Percentiles rank a stretch among this genome's conserved stretches.
Conservation (phyloP, 92 coral and sea anemone genomes). For the Muricea muricata region DNA sequence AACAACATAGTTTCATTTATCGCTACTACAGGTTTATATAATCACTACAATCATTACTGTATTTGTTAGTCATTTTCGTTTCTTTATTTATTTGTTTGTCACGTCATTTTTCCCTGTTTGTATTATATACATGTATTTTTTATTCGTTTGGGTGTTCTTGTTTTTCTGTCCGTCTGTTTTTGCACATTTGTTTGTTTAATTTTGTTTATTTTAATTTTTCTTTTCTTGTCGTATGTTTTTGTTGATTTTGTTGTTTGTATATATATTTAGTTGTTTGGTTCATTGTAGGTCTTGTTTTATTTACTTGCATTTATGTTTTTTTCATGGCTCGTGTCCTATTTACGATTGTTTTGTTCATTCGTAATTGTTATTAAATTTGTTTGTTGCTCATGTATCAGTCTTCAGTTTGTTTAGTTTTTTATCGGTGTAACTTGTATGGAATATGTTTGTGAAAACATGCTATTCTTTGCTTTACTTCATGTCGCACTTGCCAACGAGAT, state of each 20-base stretch:
- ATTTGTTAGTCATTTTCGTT: too few species aligned
- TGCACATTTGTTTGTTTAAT: too few species aligned
- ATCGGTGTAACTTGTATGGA: neutral
- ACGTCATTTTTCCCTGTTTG: neutral
- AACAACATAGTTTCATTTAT: too few species aligned
- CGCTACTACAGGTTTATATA: too few species aligned
- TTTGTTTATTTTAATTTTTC: too few species aligned
- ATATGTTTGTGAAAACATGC: neutral
- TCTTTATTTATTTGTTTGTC: too few species aligned
- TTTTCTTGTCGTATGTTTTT: too few species aligned
- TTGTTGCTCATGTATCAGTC: neutral
- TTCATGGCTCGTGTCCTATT: neutral
- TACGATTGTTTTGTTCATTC: too few species aligned
- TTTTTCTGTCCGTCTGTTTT: too few species aligned
- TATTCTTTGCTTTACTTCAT: neutral
- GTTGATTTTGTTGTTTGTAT: neutral
- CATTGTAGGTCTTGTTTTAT: too few species aligned
- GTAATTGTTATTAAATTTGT: neutral
- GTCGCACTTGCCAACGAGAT: neutral
- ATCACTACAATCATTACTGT: too few species aligned
- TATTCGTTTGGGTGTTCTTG: neutral
- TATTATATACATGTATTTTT: neutral
- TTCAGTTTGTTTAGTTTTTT: conserved; percentile 2
- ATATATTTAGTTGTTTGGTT: neutral
- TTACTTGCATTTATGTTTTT: too few species aligned